Evolutionary conservation across 2,113 vertebrate genomes (phyloP), one percentile per base, ranked within the genome.

Genomic region (Thalassoma bifasciatum): DNA sequence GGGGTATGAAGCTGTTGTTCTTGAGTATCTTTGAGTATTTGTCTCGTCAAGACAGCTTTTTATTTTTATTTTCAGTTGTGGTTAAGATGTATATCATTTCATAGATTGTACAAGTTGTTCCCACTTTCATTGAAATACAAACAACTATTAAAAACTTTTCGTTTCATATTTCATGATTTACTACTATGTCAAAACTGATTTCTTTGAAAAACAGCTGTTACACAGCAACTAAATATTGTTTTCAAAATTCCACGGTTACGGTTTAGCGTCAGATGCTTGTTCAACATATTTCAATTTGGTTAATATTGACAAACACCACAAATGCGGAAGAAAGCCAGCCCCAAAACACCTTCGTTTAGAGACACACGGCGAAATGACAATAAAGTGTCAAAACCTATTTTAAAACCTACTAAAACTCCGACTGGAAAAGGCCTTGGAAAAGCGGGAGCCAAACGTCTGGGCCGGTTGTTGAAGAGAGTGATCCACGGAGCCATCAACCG

Each of bases 361-460:
- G 13, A 1, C 4, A 38, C 22, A 7, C 17, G 3, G 10, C 22
- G 12, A 56, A 64, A 21, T 13, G 22, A 12, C n/a, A 1, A 8
- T 0, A 10, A 3, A 5, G 44, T 4, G 10, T 4, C 14, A 0
- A 70, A 59, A 62, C 62, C 16, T 37, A 4, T 0, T 10, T 12
- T 14, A 1, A 65, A 21, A 40, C 56, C 17, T 14, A n/a, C 6
- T 0, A 66, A 58, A 26, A 59, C 30, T 34, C 64, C 51, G 2
- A 26, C 42, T 1, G 81, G 81, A 10, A 77, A 65, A 50, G 76
- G 79, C 13, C 69, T 82, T 0, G 76, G 82, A 37, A 85, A 85
- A 44, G 85, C 64, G 1, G 82, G 82, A 73, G 85, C 78, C 56
- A 79, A 26, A 17, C 71, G 72, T 14, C 22, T 87, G 66, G 77